A percentile compares a stretch with the other conserved stretches of the same genome.
Conservation (phyloP, 1,140 invertebrate genomes). For the Drosophila chauvacae region DNA sequence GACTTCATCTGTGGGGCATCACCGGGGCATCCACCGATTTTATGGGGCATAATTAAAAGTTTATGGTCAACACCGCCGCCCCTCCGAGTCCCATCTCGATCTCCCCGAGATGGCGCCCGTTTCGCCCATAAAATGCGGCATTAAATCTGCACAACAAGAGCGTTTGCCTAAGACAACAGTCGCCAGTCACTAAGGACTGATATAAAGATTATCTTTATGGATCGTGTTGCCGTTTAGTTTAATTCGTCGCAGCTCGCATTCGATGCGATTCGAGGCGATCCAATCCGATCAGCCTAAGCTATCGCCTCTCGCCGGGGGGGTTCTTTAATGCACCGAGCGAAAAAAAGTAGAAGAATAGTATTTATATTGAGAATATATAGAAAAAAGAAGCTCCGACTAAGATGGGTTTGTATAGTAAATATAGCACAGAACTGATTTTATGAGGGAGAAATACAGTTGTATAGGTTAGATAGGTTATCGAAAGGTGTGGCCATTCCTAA, state of each 20-base stretch:
- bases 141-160: conserved; percentile 50
- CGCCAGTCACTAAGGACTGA: conserved; percentile 22
- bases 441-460: no score
- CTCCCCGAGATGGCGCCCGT: conserved; percentile 36
- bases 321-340: background rate
- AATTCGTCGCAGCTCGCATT: conserved; percentile 26
- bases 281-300: conserved; percentile 7
- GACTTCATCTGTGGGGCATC: conserved; percentile 45
- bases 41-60: conserved; percentile 64
- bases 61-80: conserved; percentile 50
- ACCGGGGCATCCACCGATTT: conserved; percentile 24
- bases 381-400: background rate
- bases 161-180: conserved; percentile 57
- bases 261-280: conserved; percentile 12
- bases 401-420: background rate
- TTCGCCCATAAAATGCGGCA: conserved; percentile 52
- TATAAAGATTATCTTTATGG: conserved; percentile 57
- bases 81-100: no score
- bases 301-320: conserved; percentile 17
- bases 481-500: background rate
- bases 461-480: background rate
- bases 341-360: background rate
- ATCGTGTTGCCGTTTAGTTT: conserved; percentile 56
- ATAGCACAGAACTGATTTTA: background rate
- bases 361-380: background rate